Percentiles rank a stretch among this genome's conserved stretches.
Conservation (phyloP, 2,888 invertebrate species). For the Axea sp. region DNA sequence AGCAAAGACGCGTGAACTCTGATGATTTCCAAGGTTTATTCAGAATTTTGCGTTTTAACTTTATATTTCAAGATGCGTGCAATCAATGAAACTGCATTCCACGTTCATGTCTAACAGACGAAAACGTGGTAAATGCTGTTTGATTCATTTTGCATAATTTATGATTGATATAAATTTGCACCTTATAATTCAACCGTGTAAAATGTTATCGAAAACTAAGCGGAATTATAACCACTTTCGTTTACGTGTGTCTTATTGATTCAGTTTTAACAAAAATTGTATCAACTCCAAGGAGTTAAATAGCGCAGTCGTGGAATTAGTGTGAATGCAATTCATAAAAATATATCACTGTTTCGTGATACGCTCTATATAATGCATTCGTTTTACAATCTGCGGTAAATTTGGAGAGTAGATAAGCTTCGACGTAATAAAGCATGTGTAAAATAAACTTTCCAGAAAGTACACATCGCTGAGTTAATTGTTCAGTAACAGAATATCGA, state of each 20-base stretch:
- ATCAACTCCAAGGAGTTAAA: too few species aligned
- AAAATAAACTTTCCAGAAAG: not conserved
- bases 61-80: slow-evolving; percentile 22
- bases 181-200: slow-evolving; percentile 4
- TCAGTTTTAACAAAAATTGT: slow-evolving; percentile 4
- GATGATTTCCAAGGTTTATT: slow-evolving; percentile 23
- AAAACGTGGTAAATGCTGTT: slow-evolving; percentile 40
- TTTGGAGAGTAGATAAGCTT: too few species aligned
- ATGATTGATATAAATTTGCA: slow-evolving; percentile 37
- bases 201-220: slow-evolving; percentile 16
- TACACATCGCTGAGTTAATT: not conserved
- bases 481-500: slow-evolving; percentile 13
- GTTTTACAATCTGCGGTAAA: too few species aligned
- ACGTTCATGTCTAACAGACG: slow-evolving; percentile 21
- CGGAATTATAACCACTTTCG: too few species aligned
- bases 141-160: slow-evolving; percentile 47
- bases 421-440: not conserved
- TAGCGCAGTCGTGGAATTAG: too few species aligned
- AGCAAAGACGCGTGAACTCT: slow-evolving; percentile 49
- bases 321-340: too few species aligned
- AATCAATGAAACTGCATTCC: slow-evolving; percentile 49
- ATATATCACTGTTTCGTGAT: too few species aligned
- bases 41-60: slow-evolving; percentile 43
- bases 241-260: too few species aligned
- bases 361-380: too few species aligned